Percentiles rank a stretch among this genome's conserved stretches.
phyloP scores from a whole-genome alignment of 1,140 invertebrate species.

The Anastrepha ludens region DNA sequence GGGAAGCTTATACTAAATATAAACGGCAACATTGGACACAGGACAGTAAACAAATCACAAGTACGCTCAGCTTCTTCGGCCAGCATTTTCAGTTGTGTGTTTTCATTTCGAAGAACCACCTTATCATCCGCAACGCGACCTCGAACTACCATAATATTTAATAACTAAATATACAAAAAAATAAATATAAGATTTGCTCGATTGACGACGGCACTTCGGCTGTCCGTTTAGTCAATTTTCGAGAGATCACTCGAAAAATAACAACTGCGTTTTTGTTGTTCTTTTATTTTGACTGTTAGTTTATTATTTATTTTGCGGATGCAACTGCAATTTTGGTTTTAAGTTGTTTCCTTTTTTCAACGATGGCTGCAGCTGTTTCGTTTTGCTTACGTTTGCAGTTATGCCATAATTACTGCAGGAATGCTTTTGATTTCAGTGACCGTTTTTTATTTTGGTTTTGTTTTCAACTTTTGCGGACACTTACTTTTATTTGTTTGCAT shows the following conservation, averaged over 20 bases:
- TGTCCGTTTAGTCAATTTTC: neutral
- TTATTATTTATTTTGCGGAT: conserved; percentile 25
- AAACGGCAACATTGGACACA: too few relatives aligned
- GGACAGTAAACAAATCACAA: too few relatives aligned
- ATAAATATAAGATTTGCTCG: too few relatives aligned
- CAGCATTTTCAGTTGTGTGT: too few relatives aligned
- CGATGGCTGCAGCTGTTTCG: neutral
- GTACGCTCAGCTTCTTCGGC: too few relatives aligned
- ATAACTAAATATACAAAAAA: too few relatives aligned
- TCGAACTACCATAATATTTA: too few relatives aligned
- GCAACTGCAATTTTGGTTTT: neutral
- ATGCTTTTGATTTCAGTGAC: neutral
- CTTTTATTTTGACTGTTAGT: neutral
- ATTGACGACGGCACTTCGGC: neutral
- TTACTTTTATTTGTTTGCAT: conserved; percentile 26
- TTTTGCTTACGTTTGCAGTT: neutral
- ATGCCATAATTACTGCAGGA: conserved; percentile 14
- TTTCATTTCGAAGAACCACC: too few relatives aligned
- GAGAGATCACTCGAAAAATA: neutral
- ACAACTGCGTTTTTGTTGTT: neutral
- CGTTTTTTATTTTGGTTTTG: neutral
- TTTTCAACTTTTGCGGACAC: neutral
- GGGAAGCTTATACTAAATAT: too few relatives aligned
- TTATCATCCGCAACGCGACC: too few relatives aligned
- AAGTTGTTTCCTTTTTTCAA: neutral